phyloP scores from a whole-genome alignment of 2,797 vertebrate species.

The Sebastes hubbsi region DNA sequence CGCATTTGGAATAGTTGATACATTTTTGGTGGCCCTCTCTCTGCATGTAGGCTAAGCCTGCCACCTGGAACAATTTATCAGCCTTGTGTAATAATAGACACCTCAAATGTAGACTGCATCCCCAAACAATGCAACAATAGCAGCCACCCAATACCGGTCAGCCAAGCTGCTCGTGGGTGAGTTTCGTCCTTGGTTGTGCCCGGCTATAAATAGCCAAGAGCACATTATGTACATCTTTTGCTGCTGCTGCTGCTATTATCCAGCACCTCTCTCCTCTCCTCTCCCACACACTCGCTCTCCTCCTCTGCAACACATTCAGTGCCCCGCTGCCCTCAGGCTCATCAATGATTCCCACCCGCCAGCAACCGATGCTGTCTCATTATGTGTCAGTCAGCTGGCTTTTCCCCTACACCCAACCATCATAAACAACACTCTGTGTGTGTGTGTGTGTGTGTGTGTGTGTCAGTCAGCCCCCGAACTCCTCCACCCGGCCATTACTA shows the following conservation, averaged over 20 bases:
- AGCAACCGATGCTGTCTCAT: conserved; percentile 13
- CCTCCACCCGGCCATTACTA: conserved; percentile 48
- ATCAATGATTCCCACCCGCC: conserved; percentile 43
- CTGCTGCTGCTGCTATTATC: conserved; percentile 48
- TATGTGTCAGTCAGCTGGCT: conserved; percentile 30
- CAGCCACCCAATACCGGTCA: conserved; percentile 52
- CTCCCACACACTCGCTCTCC: conserved; percentile 35
- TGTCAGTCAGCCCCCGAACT: conserved; percentile 24
- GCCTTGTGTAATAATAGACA: conserved; percentile 58
- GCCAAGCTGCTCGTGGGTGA: conserved; percentile 48
- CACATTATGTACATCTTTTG: conserved; percentile 65
- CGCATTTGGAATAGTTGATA: conserved; percentile 7
- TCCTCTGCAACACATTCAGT: conserved; percentile 38
- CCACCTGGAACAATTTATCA: conserved; percentile 15
- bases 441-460: conserved; percentile 1
- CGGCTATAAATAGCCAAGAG: conserved; percentile 72
- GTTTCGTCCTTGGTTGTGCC: conserved; percentile 63
- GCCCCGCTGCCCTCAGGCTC: conserved; percentile 32
- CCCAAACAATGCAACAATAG: conserved; percentile 57
- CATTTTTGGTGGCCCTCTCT: conserved; percentile 19
- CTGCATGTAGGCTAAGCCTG: conserved; percentile 57
- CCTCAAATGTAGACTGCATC: conserved; percentile 33
- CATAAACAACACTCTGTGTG: conserved; percentile 29
- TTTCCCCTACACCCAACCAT: conserved; percentile 35
- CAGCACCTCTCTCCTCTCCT: conserved; percentile 50